phyloP scores from a whole-genome alignment of 2,888 invertebrate genomes.

The Hypselothyrea guttata region DNA sequence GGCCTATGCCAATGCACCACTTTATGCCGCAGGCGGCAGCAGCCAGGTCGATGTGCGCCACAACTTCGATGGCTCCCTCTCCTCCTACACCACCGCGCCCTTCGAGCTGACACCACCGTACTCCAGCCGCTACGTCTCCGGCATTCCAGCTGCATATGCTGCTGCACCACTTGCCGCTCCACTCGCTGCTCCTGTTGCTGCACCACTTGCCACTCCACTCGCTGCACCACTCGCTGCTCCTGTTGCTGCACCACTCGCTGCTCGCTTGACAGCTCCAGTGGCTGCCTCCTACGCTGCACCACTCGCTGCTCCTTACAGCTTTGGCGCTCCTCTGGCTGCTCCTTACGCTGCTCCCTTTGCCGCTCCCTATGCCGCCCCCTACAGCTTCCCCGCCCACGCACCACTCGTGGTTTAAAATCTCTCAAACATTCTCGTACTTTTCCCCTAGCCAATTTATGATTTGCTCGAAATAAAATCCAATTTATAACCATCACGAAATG shows the following conservation, averaged over 20 bases:
- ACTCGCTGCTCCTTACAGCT: constrained; percentile 29
- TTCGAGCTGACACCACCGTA: constrained; percentile 73
- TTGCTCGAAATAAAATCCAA: constrained; percentile 32
- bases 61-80: constrained; percentile 77
- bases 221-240: constrained; percentile 39
- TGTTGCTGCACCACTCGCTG: constrained; percentile 26
- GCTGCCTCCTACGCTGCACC: constrained; percentile 38
- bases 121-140: constrained; percentile 77
- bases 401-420: constrained; percentile 51
- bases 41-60: constrained; percentile 79
- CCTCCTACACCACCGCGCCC: constrained; percentile 80
- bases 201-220: constrained; percentile 33
- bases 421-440: neutral
- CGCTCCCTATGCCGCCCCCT: constrained; percentile 42
- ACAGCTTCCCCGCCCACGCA: constrained; percentile 53
- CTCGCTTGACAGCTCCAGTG: constrained; percentile 41
- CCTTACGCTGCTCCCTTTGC: constrained; percentile 36
- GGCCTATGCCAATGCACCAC: constrained; percentile 83
- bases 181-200: constrained; percentile 40
- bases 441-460: constrained; percentile 33
- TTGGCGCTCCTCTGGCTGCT: constrained; percentile 36
- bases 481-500: too few relatives aligned
- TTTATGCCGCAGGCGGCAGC: constrained; percentile 78
- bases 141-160: constrained; percentile 63
- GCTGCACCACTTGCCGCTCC: constrained; percentile 54